Conservation (phyloP, 1,140 invertebrate genomes). For the Plectrocnemia conspersa region DNA sequence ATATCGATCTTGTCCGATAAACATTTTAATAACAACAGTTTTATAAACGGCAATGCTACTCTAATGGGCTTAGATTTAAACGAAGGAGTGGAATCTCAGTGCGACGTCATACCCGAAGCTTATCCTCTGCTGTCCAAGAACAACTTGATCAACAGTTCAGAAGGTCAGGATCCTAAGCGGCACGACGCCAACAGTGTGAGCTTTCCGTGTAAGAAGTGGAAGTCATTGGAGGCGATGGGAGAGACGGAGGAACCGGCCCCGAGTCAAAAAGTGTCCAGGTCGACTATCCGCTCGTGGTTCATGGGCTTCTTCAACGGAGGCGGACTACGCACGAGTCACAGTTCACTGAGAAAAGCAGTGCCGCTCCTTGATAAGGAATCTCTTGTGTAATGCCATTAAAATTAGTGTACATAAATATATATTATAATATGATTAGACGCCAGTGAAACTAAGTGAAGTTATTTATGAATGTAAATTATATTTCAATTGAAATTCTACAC, state of each 20-base stretch:
- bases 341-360: slow-evolving; percentile 57
- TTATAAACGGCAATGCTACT: slow-evolving; percentile 49
- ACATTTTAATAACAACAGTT: slow-evolving; percentile 35
- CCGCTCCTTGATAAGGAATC: slow-evolving; percentile 48
- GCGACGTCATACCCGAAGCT: slow-evolving; percentile 52
- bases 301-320: slow-evolving; percentile 64
- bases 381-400: slow-evolving; percentile 41
- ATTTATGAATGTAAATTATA: too few relatives aligned
- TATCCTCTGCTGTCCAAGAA: slow-evolving; percentile 47
- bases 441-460: too few relatives aligned
- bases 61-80: slow-evolving; percentile 49
- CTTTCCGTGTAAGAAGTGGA: slow-evolving; percentile 63
- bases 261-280: slow-evolving; percentile 46
- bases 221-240: slow-evolving; percentile 66
- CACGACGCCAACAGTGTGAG: slow-evolving; percentile 50
- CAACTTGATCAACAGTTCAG: slow-evolving; percentile 45
- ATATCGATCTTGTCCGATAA: slow-evolving; percentile 43
- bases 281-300: slow-evolving; percentile 62
- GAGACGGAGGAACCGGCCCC: slow-evolving; percentile 46
- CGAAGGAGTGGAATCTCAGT: slow-evolving; percentile 48
- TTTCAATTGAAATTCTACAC: too few relatives aligned
- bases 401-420: too few relatives aligned
- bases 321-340: slow-evolving; percentile 58
- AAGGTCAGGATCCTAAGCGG: slow-evolving; percentile 42
- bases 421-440: too few relatives aligned